Evolutionary conservation across 2,888 invertebrate genomes (phyloP), one percentile per base, ranked within the genome.

Genomic region (Plemyria rubiginata): DNA sequence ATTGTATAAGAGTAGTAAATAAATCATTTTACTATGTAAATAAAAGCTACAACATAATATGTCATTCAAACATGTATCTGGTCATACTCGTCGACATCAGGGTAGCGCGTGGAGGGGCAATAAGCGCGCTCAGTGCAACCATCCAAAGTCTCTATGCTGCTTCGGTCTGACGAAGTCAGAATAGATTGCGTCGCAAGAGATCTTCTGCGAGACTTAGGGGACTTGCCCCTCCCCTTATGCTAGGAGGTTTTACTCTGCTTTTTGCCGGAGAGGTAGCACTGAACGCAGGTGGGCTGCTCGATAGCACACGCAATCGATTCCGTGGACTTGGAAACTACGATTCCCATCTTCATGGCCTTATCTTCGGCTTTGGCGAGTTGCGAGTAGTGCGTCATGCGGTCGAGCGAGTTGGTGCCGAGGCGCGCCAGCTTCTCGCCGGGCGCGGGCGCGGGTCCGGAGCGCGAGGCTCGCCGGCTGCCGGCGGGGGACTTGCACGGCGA

Each of bases 261-360:
- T 79, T 94, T 94, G 60, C 94, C 94, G 62, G 95, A 95, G 48
- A 96, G 93, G 84, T 96, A 94, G 79, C 96, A 96, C 78, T 96
- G 95, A 73, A 96, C 95, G 87, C 96, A 96, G 29, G 95, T 95
- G 51, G 95, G 95, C 62, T 95, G 94, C 69, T 96, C 96, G 60
- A 96, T 94, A 12, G 94, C 90, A 75, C 90, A 89, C 12, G 91
- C 86, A 50, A 94, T 93, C 0, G 93, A 93, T 74, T 94, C 94
- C 1, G 93, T 93, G 2, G 94, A 93, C 68, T 93, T 93, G 0
- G 94, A 88, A 0, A 94, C 93, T 41, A 94, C 94, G 54, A 94
- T 94, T 0, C 93, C 93, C 89, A 93, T 92, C 78, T 87, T 89
- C 63, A 92, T 88, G 4, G 93, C 93, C 70, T 92, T 92, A 60